These are phyloP conservation scores for Belonocnema kinseyi DNA, from an alignment of 1,140 invertebrate genomes.

Conservation along the genomic window DNA sequence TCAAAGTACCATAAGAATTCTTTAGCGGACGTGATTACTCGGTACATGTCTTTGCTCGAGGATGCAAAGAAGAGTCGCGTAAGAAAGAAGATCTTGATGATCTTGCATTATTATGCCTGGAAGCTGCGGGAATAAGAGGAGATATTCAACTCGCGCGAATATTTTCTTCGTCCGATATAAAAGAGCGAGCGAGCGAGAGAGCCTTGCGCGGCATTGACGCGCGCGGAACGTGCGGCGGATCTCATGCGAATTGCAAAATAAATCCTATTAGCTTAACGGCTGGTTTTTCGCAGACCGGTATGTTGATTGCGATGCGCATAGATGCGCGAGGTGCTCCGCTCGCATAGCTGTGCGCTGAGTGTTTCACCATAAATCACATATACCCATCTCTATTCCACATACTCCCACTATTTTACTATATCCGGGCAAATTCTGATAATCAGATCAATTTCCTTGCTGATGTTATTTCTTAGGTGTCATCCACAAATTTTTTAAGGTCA, in stretches of 20 bases:
- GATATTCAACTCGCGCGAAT: conserved; percentile 20
- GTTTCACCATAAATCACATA: conserved; percentile 17
- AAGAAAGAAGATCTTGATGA: conserved; percentile 26
- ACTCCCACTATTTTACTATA: background rate
- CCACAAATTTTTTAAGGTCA: too few species aligned
- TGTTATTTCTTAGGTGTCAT: too few species aligned
- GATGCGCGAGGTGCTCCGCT: conserved; percentile 44
- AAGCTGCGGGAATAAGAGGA: conserved; percentile 1
- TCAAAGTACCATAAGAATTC: conserved; percentile 1
- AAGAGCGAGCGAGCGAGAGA: conserved; percentile 1
- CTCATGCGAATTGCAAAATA: conserved; percentile 48
- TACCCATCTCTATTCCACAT: background rate
- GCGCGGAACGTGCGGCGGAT: conserved; percentile 35
- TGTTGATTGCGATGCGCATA: conserved; percentile 60
- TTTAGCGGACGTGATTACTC: conserved; percentile 19
- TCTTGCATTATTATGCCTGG: conserved; percentile 29
- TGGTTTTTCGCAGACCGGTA: conserved; percentile 54
- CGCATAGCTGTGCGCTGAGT: conserved; percentile 40
- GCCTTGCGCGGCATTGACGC: conserved; percentile 24
- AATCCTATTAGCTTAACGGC: conserved; percentile 50
- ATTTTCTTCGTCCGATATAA: conserved; percentile 22
- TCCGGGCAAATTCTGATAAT: background rate
- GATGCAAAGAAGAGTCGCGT: conserved; percentile 12
- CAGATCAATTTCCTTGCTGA: too few species aligned
- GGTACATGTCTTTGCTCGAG: conserved; percentile 10